Evolutionary conservation across 2,113 vertebrate genomes (phyloP).

Genomic region (Sebastes fasciatus): DNA sequence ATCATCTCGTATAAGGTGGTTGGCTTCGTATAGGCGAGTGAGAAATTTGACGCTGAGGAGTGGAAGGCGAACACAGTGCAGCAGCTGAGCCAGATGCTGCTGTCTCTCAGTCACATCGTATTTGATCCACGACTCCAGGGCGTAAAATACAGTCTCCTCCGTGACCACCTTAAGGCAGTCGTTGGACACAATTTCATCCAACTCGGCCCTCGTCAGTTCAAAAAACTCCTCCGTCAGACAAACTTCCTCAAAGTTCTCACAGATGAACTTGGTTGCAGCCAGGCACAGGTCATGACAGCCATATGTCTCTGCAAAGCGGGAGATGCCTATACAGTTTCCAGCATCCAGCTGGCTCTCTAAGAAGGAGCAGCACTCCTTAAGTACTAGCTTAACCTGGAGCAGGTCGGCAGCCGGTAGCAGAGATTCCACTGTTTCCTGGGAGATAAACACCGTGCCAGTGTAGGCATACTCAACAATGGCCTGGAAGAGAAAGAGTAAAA

Average conservation of each 20-base stretch:
- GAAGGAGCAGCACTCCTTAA: slow-evolving; percentile 97
- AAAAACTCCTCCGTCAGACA: slow-evolving; percentile 97
- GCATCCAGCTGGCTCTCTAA: slow-evolving; percentile 97
- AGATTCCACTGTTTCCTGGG: slow-evolving; percentile 97
- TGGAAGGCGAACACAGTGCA: slow-evolving; percentile 95
- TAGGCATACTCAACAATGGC: slow-evolving; percentile 99
- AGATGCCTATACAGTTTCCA: slow-evolving; percentile 98
- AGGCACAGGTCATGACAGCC: slow-evolving; percentile 96
- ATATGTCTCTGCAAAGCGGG: slow-evolving; percentile 97
- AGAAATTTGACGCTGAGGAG: slow-evolving; percentile 98
- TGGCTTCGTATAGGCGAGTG: slow-evolving; percentile 96
- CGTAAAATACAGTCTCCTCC: slow-evolving; percentile 95
- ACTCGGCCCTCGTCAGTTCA: slow-evolving; percentile 92
- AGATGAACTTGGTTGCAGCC: slow-evolving; percentile 96
- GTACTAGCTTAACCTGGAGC: slow-evolving; percentile 95
- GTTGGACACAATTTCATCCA: slow-evolving; percentile 97
- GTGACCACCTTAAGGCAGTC: slow-evolving; percentile 97
- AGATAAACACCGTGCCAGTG: slow-evolving; percentile 96
- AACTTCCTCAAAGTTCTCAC: slow-evolving; percentile 97
- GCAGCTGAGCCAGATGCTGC: slow-evolving; percentile 93
- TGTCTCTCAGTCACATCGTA: slow-evolving; percentile 95
- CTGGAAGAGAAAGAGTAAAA: slow-evolving; percentile 71
- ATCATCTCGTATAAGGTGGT: slow-evolving; percentile 98
- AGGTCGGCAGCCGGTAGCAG: slow-evolving; percentile 97
- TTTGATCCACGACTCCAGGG: slow-evolving; percentile 97